Conservation (phyloP, 2,888 invertebrate genomes). For the Polymixis lichenea region DNA sequence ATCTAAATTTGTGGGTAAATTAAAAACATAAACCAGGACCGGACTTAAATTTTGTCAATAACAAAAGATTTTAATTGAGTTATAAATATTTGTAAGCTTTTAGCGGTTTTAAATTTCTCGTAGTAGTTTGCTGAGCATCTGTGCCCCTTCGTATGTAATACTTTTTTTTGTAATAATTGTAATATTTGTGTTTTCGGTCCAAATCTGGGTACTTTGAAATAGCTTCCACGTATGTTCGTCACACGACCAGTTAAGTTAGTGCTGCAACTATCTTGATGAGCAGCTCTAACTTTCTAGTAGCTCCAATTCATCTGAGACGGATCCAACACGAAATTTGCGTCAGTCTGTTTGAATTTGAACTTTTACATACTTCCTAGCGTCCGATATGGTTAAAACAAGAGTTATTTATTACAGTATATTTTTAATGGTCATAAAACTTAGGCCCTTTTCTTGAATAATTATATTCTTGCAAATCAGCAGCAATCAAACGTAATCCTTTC, state of each 20-base stretch:
- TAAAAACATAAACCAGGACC: neutral
- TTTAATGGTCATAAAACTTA: neutral
- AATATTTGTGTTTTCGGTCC: neutral
- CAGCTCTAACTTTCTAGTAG: neutral
- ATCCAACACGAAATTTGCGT: neutral
- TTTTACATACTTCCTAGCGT: neutral
- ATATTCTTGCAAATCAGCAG: slow-evolving; percentile 29
- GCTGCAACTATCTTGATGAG: neutral
- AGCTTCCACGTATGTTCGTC: neutral
- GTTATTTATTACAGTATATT: neutral
- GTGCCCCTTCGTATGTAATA: no score
- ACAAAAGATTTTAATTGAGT: neutral
- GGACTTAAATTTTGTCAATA: no score
- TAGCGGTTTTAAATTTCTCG: neutral
- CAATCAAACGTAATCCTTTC: slow-evolving; percentile 29
- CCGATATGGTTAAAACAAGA: neutral
- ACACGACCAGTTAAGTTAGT: neutral
- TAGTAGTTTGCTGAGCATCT: neutral
- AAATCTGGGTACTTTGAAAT: neutral
- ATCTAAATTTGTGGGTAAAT: neutral
- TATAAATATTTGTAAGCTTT: neutral
- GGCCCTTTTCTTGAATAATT: neutral
- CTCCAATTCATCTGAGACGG: neutral
- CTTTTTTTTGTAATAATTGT: no score
- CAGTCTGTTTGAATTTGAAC: neutral